phyloP scores from a whole-genome alignment of 2,797 vertebrate genomes.

The Leptodactylus fallax region DNA sequence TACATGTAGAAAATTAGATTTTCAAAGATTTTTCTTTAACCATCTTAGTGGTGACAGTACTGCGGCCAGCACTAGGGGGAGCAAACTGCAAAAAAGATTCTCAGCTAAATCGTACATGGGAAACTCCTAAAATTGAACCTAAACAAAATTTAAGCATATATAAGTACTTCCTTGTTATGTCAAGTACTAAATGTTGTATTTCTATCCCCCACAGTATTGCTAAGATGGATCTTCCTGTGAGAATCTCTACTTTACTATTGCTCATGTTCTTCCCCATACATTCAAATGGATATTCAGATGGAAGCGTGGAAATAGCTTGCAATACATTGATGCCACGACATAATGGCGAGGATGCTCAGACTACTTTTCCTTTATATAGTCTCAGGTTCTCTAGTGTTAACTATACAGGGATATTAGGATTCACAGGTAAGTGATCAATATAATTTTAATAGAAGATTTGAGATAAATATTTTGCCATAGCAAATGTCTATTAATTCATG shows the following conservation, averaged over 20 bases:
- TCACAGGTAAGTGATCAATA: conserved; percentile 23
- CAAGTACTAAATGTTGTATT: background rate
- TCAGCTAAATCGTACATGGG: background rate
- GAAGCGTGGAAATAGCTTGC: background rate
- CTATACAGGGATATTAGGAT: background rate
- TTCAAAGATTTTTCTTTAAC: too few relatives aligned
- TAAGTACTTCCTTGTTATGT: too few relatives aligned
- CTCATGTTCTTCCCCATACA: background rate
- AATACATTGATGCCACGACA: conserved; percentile 6
- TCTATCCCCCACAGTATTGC: background rate
- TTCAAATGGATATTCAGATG: conserved; percentile 20
- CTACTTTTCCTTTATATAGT: conserved; percentile 8
- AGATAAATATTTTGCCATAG: too few relatives aligned
- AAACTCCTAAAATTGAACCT: background rate
- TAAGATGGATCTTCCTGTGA: conserved; percentile 12
- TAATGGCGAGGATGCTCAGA: background rate
- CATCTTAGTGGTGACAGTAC: too few relatives aligned
- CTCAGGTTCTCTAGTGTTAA: conserved; percentile 2
- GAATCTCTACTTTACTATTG: background rate
- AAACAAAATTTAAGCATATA: background rate
- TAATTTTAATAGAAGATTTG: background rate
- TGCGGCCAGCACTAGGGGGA: too few relatives aligned
- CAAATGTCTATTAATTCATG: background rate
- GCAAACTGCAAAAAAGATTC: too few relatives aligned
- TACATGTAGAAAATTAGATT: too few relatives aligned